Base-by-base conservation (phyloP, 2,888 invertebrate genomes). In the Neoaliturus tenellus region DNA sequence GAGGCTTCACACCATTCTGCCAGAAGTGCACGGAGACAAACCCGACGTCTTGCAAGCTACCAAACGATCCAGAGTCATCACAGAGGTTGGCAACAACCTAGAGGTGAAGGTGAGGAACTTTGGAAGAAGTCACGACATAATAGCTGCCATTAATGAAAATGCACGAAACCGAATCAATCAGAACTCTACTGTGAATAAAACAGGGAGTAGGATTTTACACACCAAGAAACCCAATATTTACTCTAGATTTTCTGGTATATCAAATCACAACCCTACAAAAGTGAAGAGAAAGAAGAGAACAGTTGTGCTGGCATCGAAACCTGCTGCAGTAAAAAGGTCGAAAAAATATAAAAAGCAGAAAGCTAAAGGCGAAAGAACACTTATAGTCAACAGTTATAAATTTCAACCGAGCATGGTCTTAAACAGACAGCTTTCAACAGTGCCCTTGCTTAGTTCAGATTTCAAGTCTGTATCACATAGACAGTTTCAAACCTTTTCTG, bases 81-180 rank as follows among this genome's bases (percentile, higher is more conserved):
- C 20, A 69, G 69, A 69, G 23, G 39, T 35, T 2, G 35, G 69
- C 1, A 69, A 69, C 8, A 69, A 39, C 12, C 23, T 35, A 4
- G 35, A 69, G n/a, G 39, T 69, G 6, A 4, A 39, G 20, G 14
- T 69, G 20, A 69, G 39, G 39, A n/a, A 69, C 39, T 39, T 69
- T 35, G 39, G 39, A 39, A 69, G 35, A 39, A 69, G 35, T 20
- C 69, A 69, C 14, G 35, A 69, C 23, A 69, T 62, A 62, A 62
- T 62, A 17, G 25, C 35, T 39, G 28, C 31, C 14, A 67, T 33
- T n/a, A 33, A 28, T 67, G 14, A 67, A 33, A 69, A 20, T 35
- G 69, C 35, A n/a, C 69, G 14, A 20, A 69, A 35, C 23, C n/a
- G 23, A 10, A 17, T 35, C 3, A 23, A 23, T 10, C 1, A 2